Base-by-base conservation (phyloP, 1,140 invertebrate species). In the Psilanteris sp. region DNA sequence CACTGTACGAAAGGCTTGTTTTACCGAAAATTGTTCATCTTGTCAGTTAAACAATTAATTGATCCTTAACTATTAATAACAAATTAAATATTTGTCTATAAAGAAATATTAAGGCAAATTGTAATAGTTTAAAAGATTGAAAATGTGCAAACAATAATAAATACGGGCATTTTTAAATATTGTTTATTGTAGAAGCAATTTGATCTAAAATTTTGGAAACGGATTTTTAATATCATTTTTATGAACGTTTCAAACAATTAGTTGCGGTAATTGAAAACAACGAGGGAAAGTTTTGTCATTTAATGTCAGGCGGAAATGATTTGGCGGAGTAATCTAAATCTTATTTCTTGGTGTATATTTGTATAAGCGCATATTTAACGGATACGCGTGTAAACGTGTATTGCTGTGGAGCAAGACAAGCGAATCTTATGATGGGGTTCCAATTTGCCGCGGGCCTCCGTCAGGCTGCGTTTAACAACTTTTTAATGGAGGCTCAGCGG, bases 391-490 rank as follows among this genome's bases (percentile, higher is more conserved):
- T 78, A 79, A 64, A 77, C 66, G 73, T 75, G 61, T 36, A 76
- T 74, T 37, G 31, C 54, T 48, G 62, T 48, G 64, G 32, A 76
- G 34, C 52, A 77, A 80, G 73, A 84, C 79, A 85, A 86, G 84
- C 79, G 82, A 86, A 81, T 87, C 85, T 87, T 85, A 83, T 83
- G 86, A 87, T 86, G 85, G 83, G 84, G 84, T 86, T 87, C 76
- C 85, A 87, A 87, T 87, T 87, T 87, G 85, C 86, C 85, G 83
- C 84, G 81, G 85, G 85, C 84, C 78, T 83, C 83, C 84, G 86
- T 86, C 86, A 87, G 86, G 86, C 84, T 87, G 82, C 85, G 86
- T 87, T 87, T 87, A 87, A 87, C 86, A 87, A 87, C 86, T 87
- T 87, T 87, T 87, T 87, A 87, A 87, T 87, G 84, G 84, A 86